These are phyloP conservation scores for Drosophila sp. DNA, from an alignment of 1,140 invertebrate genomes.

Conservation along the genomic window DNA sequence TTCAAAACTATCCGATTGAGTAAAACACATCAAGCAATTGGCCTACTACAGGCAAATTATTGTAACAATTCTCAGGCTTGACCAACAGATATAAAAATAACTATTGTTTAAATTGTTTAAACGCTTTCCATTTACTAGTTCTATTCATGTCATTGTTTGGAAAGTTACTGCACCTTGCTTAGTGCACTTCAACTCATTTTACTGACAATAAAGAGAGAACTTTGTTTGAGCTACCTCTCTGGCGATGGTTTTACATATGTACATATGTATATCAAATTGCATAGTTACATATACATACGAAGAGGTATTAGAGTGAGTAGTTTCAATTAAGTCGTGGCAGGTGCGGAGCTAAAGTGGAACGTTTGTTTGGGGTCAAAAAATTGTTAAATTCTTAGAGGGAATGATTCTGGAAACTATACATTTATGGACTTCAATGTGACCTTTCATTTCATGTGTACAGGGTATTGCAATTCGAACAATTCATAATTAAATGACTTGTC, in stretches of 20 bases:
- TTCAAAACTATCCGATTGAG: constrained; percentile 63
- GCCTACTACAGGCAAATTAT: constrained; percentile 76
- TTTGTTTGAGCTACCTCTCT: background rate
- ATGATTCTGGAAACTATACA: too few relatives aligned
- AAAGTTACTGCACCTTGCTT: background rate
- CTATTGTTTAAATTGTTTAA: constrained; percentile 32
- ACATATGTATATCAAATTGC: background rate
- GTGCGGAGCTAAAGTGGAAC: too few relatives aligned
- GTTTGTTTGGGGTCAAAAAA: too few relatives aligned
- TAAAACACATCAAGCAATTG: constrained; percentile 66
- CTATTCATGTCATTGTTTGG: background rate
- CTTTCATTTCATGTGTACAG: too few relatives aligned
- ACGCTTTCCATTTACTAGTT: too few relatives aligned
- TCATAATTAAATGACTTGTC: background rate
- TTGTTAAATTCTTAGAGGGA: too few relatives aligned
- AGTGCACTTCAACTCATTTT: background rate
- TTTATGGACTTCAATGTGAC: too few relatives aligned
- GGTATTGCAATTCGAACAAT: too few relatives aligned
- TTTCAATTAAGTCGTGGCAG: too few relatives aligned
- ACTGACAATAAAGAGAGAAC: background rate
- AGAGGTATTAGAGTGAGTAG: too few relatives aligned
- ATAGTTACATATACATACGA: background rate
- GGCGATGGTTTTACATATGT: background rate
- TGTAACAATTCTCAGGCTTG: constrained; percentile 63
- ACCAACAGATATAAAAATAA: constrained; percentile 61